Conservation (phyloP, 2,113 vertebrate species). For the Mormyrus lacerda region DNA sequence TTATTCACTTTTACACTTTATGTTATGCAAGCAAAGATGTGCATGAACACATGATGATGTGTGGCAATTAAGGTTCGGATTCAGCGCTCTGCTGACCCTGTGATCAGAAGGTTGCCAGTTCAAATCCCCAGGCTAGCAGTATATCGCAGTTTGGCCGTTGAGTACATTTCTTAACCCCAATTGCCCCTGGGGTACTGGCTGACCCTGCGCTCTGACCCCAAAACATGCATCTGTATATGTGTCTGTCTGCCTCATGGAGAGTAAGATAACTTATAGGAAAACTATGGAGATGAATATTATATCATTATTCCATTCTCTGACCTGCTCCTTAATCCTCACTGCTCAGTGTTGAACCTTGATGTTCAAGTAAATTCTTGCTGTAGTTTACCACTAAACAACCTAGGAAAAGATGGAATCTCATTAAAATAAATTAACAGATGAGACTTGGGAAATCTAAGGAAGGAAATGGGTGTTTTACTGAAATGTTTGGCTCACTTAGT, state of each 20-base stretch:
- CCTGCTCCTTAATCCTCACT: background rate
- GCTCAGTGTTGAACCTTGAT: background rate
- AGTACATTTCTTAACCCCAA: background rate
- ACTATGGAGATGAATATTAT: background rate
- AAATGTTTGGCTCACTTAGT: background rate
- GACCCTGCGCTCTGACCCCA: background rate
- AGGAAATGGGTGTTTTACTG: background rate
- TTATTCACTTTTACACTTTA: background rate
- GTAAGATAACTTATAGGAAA: background rate
- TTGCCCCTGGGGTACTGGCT: background rate
- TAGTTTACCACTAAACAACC: background rate
- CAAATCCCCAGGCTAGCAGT: background rate
- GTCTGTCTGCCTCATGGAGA: background rate
- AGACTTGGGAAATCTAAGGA: background rate
- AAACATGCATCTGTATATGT: background rate
- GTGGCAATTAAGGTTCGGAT: background rate
- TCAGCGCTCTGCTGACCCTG: too few relatives aligned
- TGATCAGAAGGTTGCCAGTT: background rate
- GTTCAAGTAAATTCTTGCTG: background rate
- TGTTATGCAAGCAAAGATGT: background rate
- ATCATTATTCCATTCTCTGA: background rate
- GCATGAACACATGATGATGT: background rate
- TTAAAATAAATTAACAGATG: background rate
- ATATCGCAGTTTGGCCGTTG: background rate
- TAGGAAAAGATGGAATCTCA: background rate